Conservation (phyloP, 2,888 invertebrate genomes). For the Torymus aiolomorphi region DNA sequence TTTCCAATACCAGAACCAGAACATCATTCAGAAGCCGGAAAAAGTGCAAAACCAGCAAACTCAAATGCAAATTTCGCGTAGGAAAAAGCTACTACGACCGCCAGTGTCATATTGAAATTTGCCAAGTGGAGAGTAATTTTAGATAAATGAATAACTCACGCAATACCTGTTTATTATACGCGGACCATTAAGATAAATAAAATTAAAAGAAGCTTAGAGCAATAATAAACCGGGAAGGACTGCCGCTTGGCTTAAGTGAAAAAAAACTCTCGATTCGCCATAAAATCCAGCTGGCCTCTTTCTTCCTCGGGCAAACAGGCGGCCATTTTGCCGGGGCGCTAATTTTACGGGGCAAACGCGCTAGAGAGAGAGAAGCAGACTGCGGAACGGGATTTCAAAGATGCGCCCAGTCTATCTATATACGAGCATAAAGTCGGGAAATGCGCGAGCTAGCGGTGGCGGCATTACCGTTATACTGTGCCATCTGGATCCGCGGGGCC, state of each 20-base stretch:
- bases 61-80: too few relatives aligned
- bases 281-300: slow-evolving; percentile 9
- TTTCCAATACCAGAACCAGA: neutral
- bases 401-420: neutral
- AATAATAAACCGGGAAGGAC: too few relatives aligned
- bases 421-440: neutral
- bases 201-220: too few relatives aligned
- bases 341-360: neutral
- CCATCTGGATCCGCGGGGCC: slow-evolving; percentile 26
- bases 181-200: too few relatives aligned
- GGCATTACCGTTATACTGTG: slow-evolving; percentile 30
- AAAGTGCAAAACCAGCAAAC: too few relatives aligned
- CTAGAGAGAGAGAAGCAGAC: neutral
- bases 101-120: too few relatives aligned
- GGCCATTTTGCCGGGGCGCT: slow-evolving; percentile 8
- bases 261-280: slow-evolving; percentile 7
- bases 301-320: too few relatives aligned
- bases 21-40: neutral
- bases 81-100: too few relatives aligned
- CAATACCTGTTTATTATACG: too few relatives aligned
- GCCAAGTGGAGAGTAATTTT: too few relatives aligned
- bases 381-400: slow-evolving; percentile 19
- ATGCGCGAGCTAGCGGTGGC: neutral
- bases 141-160: too few relatives aligned
- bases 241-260: too few relatives aligned